These are phyloP conservation scores for Poeciliopsis paucimaculata DNA, from an alignment of 2,797 vertebrate genomes.

Conservation along the genomic window DNA sequence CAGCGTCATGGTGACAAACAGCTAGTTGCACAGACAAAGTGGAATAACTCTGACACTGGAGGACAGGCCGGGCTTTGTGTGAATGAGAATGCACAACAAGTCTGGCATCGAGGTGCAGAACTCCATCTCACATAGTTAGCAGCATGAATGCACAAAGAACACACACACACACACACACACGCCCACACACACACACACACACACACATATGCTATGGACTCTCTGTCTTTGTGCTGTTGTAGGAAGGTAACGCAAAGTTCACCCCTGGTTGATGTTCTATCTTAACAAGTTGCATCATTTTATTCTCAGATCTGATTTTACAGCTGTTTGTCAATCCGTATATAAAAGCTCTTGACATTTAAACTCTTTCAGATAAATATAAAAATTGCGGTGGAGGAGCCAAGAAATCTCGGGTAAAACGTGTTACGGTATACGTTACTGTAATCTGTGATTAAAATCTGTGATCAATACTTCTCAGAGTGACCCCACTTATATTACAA, in stretches of 20 bases:
- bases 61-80: constrained; percentile 64
- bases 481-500: background rate
- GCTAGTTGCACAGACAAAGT: background rate
- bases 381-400: background rate
- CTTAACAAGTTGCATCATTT: background rate
- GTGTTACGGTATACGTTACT: background rate
- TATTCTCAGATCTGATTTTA: background rate
- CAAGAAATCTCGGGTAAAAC: background rate
- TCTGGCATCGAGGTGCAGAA: constrained; percentile 69
- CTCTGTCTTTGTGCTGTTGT: constrained; percentile 19
- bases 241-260: constrained; percentile 18
- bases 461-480: background rate
- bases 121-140: constrained; percentile 36
- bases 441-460: background rate
- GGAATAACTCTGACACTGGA: constrained; percentile 12
- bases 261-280: constrained; percentile 31
- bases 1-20: constrained; percentile 2
- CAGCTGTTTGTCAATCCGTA: background rate
- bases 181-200: constrained; percentile 18
- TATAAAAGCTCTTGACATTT: background rate
- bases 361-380: background rate
- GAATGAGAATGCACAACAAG: constrained; percentile 61
- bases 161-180: constrained; percentile 9
- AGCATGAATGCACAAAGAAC: constrained; percentile 58
- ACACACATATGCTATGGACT: constrained; percentile 15